Conservation (phyloP, 2,888 invertebrate genomes). For the Zaprionus bogoriensis region DNA sequence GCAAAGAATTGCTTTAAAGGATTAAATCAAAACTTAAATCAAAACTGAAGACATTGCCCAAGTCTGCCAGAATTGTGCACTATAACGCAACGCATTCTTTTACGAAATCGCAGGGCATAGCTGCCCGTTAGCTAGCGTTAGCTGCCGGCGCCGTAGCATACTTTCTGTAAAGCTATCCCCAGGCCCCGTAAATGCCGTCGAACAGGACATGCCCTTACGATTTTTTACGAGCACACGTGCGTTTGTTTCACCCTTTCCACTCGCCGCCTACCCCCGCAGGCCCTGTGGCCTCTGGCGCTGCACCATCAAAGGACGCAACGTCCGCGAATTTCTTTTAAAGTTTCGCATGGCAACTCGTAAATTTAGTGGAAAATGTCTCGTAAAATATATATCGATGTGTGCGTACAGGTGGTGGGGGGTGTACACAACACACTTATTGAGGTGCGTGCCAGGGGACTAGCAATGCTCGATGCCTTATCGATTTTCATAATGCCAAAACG, state of each 20-base stretch:
- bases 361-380: conserved; percentile 56
- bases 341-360: conserved; percentile 56
- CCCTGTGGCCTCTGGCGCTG: neutral
- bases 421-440: conserved; percentile 8
- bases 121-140: neutral
- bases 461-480: conserved; percentile 47
- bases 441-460: conserved; percentile 34
- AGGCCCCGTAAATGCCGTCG: neutral
- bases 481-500: conserved; percentile 45
- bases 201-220: conserved; percentile 49
- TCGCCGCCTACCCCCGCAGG: neutral
- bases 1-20: too few species aligned
- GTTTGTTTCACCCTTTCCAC: conserved; percentile 35
- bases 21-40: too few species aligned
- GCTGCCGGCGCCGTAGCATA: neutral
- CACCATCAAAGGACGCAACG: conserved; percentile 2
- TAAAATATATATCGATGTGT: conserved; percentile 42
- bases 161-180: neutral
- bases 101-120: too few species aligned
- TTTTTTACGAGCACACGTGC: conserved; percentile 60
- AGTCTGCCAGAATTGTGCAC: too few species aligned
- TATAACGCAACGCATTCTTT: too few species aligned
- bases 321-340: conserved; percentile 57
- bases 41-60: too few species aligned
- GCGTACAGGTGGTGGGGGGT: neutral